Conservation (phyloP, 1,140 invertebrate genomes). For the Nasonia giraulti region DNA sequence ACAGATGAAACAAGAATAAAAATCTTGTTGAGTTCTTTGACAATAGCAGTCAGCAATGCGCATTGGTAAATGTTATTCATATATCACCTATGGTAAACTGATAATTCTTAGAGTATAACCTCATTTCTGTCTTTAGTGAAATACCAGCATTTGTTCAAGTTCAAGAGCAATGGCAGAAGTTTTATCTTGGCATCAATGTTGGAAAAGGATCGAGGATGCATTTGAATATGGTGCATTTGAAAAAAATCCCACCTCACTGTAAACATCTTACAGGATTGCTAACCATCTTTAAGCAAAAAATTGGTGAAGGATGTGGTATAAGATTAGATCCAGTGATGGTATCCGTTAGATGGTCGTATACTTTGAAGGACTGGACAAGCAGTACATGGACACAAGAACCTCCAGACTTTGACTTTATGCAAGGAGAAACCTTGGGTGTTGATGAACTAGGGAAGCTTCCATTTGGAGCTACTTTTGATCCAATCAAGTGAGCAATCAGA, state of each 20-base stretch:
- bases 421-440: constrained; percentile 77
- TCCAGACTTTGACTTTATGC: constrained; percentile 82
- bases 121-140: constrained; percentile 75
- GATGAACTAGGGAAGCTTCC: constrained; percentile 81
- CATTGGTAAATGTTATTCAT: constrained; percentile 76
- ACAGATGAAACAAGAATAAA: constrained; percentile 87
- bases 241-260: constrained; percentile 86
- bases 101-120: background rate
- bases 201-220: constrained; percentile 83
- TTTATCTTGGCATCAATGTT: constrained; percentile 87
- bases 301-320: constrained; percentile 75
- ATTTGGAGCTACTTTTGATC: constrained; percentile 89
- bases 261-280: constrained; percentile 87
- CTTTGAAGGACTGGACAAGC: constrained; percentile 82
- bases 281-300: constrained; percentile 87
- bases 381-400: constrained; percentile 81
- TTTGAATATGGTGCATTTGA: constrained; percentile 93
- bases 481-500: constrained; percentile 76
- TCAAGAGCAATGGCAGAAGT: constrained; percentile 85
- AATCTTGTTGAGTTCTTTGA: constrained; percentile 88
- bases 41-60: constrained; percentile 88
- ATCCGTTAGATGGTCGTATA: constrained; percentile 89
- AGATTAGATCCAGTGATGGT: constrained; percentile 81
- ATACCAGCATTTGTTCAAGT: constrained; percentile 93
- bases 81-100: background rate